Evolutionary conservation across 2,797 vertebrate genomes (phyloP).

Genomic region (Zenarchopterus dispar): DNA sequence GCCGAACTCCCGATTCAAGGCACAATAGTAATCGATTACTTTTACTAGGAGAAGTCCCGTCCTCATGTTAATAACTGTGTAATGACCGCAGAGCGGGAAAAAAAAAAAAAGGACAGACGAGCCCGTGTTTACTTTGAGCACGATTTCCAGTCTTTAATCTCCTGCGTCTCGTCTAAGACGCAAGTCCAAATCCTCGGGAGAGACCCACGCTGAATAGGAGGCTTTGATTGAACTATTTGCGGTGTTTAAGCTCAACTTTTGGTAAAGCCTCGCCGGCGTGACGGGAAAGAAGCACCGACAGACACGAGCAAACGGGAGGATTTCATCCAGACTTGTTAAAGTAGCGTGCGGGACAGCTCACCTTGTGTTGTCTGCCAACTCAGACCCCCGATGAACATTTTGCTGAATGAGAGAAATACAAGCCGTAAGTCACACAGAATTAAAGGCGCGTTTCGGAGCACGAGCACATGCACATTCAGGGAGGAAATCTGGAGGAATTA

Average conservation of each 20-base stretch:
- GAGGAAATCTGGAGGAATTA: background rate
- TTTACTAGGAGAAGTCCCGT: slow-evolving; percentile 6
- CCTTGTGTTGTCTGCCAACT: slow-evolving; percentile 97
- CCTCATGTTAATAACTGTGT: slow-evolving; percentile 16
- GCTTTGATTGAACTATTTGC: slow-evolving; percentile 63
- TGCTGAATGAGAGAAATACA: slow-evolving; percentile 86
- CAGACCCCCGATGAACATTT: slow-evolving; percentile 96
- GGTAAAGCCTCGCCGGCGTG: background rate
- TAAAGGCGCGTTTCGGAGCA: slow-evolving; percentile 36
- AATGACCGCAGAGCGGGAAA: slow-evolving; percentile 5
- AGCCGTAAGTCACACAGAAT: slow-evolving; percentile 57
- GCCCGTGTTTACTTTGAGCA: slow-evolving; percentile 37
- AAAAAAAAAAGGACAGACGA: slow-evolving; percentile 35
- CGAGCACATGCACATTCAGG: slow-evolving; percentile 24
- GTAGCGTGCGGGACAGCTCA: slow-evolving; percentile 84
- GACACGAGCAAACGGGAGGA: slow-evolving; percentile 26
- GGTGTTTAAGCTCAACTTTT: slow-evolving; percentile 43
- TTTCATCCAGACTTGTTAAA: slow-evolving; percentile 68
- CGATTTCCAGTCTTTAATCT: slow-evolving; percentile 61
- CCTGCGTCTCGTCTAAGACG: slow-evolving; percentile 44
- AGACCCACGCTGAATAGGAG: slow-evolving; percentile 60
- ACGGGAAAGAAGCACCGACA: background rate
- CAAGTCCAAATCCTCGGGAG: slow-evolving; percentile 59
- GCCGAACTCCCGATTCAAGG: slow-evolving; percentile 43
- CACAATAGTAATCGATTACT: slow-evolving; percentile 29